Percentiles rank a stretch among this genome's conserved stretches.
These are phyloP conservation scores for Diphyllodes magnificus DNA, from an alignment of 2,113 vertebrate species.

Conservation along the genomic window DNA sequence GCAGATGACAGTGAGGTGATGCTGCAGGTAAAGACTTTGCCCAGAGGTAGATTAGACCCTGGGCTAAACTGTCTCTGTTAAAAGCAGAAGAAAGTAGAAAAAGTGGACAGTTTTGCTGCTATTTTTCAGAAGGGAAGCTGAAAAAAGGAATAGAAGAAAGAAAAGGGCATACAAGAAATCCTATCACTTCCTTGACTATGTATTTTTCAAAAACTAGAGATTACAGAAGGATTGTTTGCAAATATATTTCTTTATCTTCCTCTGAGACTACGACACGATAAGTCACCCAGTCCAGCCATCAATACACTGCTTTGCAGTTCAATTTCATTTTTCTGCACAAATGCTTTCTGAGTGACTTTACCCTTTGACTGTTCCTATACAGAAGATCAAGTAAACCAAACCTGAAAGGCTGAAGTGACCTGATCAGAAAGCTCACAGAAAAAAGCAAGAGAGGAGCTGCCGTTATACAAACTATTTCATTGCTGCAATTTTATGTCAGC, in stretches of 20 bases:
- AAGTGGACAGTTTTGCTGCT: background rate
- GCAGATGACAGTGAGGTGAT: background rate
- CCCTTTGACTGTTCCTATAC: background rate
- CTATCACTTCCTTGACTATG: background rate
- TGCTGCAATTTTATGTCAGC: background rate
- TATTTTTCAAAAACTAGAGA: background rate
- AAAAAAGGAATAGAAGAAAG: background rate
- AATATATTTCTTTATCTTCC: background rate
- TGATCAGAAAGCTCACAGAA: background rate
- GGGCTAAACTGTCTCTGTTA: background rate
- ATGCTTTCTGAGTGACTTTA: slow-evolving; percentile 6
- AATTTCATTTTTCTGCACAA: background rate
- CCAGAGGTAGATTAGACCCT: background rate
- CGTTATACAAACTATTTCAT: background rate
- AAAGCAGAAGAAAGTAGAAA: background rate
- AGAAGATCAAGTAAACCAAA: background rate
- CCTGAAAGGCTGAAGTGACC: background rate
- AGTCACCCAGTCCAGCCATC: background rate
- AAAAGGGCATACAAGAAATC: background rate
- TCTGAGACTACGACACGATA: background rate
- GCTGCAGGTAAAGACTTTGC: background rate
- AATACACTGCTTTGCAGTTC: background rate
- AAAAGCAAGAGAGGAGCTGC: background rate
- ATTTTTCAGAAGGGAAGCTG: background rate
- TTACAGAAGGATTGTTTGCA: background rate